Base-by-base conservation (phyloP, 2,113 vertebrate genomes). In the Neogale vison region DNA sequence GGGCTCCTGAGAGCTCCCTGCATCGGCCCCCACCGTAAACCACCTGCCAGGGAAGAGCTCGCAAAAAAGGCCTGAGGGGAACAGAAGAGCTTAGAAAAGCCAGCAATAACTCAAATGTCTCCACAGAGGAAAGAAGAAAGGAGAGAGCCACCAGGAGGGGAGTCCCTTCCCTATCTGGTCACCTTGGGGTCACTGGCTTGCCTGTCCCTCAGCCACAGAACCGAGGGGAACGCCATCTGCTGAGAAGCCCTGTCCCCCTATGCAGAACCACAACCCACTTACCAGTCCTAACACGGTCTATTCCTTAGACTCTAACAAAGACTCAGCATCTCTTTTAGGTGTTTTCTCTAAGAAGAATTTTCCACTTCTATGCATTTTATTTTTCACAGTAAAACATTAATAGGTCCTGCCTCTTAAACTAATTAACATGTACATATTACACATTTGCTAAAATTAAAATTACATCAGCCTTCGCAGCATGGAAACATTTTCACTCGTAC, bases 221-320 rank as follows among this genome's bases (percentile, higher is more conserved):
- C 57, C 23, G 2, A 8, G 4, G n/a, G 45, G 47, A 7, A 18
- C 52, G 42, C 13, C 0, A 18, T 8, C 8, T 42, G 9, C 26
- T 7, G 42, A 77, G 24, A 29, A 29, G 72, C 59, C n/a, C 72
- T 13, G 29, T 6, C n/a, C 47, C 6, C 9, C 4, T 9, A 21
- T 3, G 2, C n/a, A 77, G 20, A 72, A 18, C 9, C n/a, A 42
- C 1, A 29, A 7, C 13, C 26, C 50, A n/a, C n/a, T 5, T 29
- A 11, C 17, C n/a, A 65, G 61, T 42, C 24, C 20, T 45, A 20
- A 84, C 17, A 21, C 4, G 59, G 59, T 45, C 18, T 7, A 84
- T 21, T 12, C 20, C 18, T 67, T 67, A 9, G 31, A 47, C 21
- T 65, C 59, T 67, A n/a, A 63, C 61, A 67, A 67, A 18, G 42